phyloP scores from a whole-genome alignment of 2,888 invertebrate species.

The Drosophila greeni region DNA sequence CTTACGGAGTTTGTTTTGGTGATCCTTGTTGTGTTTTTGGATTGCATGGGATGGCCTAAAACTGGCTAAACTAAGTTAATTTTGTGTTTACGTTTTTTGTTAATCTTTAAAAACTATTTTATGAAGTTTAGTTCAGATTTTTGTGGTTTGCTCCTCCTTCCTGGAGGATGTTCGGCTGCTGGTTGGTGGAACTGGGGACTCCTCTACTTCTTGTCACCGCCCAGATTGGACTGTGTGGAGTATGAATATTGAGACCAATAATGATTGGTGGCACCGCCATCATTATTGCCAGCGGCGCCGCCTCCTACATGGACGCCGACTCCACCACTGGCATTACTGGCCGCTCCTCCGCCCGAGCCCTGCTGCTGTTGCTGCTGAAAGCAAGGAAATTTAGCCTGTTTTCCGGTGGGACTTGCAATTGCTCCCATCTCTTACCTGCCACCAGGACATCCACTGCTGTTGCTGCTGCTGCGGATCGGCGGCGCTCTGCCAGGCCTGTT shows the following conservation, averaged over 20 bases:
- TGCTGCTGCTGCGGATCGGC: slow-evolving; percentile 76
- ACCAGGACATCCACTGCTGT: slow-evolving; percentile 79
- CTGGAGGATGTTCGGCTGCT: slow-evolving; percentile 24
- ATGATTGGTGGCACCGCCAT: slow-evolving; percentile 72
- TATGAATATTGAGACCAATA: slow-evolving; percentile 79
- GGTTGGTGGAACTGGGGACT: slow-evolving; percentile 23
- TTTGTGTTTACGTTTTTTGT: slow-evolving; percentile 31
- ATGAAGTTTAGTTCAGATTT: slow-evolving; percentile 51
- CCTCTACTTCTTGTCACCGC: slow-evolving; percentile 59
- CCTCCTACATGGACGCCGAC: slow-evolving; percentile 42
- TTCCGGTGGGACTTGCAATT: slow-evolving; percentile 1
- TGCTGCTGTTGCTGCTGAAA: slow-evolving; percentile 55
- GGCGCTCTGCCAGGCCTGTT: slow-evolving; percentile 72
- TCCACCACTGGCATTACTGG: slow-evolving; percentile 51
- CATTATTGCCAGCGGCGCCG: slow-evolving; percentile 53
- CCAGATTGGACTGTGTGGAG: slow-evolving; percentile 71
- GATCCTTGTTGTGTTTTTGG: slow-evolving; percentile 18
- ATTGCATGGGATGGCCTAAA: slow-evolving; percentile 47
- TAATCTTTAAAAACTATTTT: slow-evolving; percentile 58
- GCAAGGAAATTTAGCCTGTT: neutral
- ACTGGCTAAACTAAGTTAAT: slow-evolving; percentile 60
- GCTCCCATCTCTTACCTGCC: slow-evolving; percentile 72
- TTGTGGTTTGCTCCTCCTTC: slow-evolving; percentile 28
- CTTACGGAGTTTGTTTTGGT: slow-evolving; percentile 20
- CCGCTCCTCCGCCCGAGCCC: slow-evolving; percentile 49